Evolutionary conservation across 2,888 invertebrate genomes (phyloP), one percentile per base, ranked within the genome.

Genomic region (Rhagium mordax): DNA sequence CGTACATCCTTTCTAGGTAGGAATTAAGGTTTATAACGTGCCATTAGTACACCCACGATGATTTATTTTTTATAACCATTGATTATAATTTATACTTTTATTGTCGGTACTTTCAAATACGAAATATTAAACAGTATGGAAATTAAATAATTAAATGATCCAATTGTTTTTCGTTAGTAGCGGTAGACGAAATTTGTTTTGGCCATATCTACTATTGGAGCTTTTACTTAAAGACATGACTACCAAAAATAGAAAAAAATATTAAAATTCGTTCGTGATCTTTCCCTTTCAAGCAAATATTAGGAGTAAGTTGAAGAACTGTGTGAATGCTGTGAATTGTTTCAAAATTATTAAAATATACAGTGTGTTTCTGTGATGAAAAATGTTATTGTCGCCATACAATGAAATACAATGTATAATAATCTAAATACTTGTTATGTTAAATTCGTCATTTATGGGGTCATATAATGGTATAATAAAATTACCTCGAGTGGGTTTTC

Each of bases 31-130:
- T 65, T 65, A 65, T 65, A 29, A 53, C 53, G 16, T 15, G 53
- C 65, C 53, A 53, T 65, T 29, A 29, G 53, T 53, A 53, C 53
- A 53, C 65, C 65, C 65, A 65, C 65, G 29, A 20, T 65, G 65
- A 65, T 53, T 65, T 65, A 65, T 65, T 51, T 51, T 65, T 65
- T 65, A 49, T 29, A 53, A 53, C 65, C 65, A 51, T 33, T 65
- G 29, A 65, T 65, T 64, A 49, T 64, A 48, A 16, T 64, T 49
- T 49, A 49, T 18, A 7, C 16, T 24, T 64, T 64, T 48, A 48
- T 16, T 24, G 49, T 47, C 20, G 48, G 24, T 21, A 48, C n/a
- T 49, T 16, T 24, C 16, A 16, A 27, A 21, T n/a, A n/a, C n/a
- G n/a, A 55, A 20, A 55, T 20, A 33, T 51, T 7, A 10, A 51